Base-by-base conservation (phyloP, 2,888 invertebrate species). In the Lasioglossum oenotherae region DNA sequence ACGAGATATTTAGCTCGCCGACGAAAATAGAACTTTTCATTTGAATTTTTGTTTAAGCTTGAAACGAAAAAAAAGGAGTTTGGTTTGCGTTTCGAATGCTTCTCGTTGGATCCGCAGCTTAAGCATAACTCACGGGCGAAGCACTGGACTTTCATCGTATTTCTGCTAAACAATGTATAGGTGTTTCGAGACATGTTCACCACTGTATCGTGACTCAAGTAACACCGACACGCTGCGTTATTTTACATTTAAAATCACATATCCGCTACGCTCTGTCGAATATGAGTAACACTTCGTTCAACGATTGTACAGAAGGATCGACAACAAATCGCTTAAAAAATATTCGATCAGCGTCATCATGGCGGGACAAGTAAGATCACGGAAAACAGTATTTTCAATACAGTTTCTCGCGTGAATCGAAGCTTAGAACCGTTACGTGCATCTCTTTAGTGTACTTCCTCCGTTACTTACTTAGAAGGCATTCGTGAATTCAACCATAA, bases 201-300 rank as follows among this genome's bases (percentile, higher is more conserved):
- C 74, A 38, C 19, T 67, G 46, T 2, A 35, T 38, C 74, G 74
- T n/a, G 53, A 64, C 27, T 67, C 76, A 53, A 79, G 53, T 44
- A 69, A 74, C 72, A 38, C 71, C 81, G 72, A 67, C 80, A 16
- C 74, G 82, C 74, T 31, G 14, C 27, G 67, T 67, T 44, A 19
- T 31, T 80, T 83, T 84, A 81, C 38, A 72, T 78, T 81, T 82
- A 87, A 80, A 84, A 88, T 87, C 87, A 87, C 87, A 81, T 82
- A 84, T 80, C 46, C 79, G 73, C 76, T 81, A 82, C 74, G 23
- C 67, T 53, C 77, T 72, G 74, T 81, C 78, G 80, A 78, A 79
- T 80, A 78, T 80, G 85, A 85, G 69, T 82, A 84, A 87, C 74
- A 81, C 64, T 81, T 72, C 77, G 46, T 74, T 80, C 69, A 60